A percentile compares a stretch with the other conserved stretches of the same genome.
Conservation (phyloP, 1,140 invertebrate genomes). For the Lasaia peninsularis region DNA sequence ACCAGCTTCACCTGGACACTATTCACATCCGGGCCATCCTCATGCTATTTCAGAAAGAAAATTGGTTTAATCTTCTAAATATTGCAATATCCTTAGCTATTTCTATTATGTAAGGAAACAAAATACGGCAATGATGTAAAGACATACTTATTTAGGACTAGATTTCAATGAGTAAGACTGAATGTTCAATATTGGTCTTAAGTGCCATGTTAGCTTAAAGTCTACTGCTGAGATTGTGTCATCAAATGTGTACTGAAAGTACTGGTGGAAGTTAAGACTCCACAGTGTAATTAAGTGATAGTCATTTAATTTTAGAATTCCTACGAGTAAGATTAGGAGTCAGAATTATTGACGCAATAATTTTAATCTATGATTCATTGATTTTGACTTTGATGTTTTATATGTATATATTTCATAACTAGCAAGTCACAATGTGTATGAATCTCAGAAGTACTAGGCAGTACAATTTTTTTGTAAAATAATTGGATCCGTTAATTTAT, state of each 20-base stretch:
- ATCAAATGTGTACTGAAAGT: neutral
- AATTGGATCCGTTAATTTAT: conserved; percentile 12
- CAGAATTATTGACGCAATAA: neutral
- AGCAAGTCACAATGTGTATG: conserved; percentile 7
- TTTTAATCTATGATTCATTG: neutral
- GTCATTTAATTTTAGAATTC: conserved; percentile 1
- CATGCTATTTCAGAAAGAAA: conserved; percentile 62
- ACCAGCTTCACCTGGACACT: conserved; percentile 69
- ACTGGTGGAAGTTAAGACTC: neutral
- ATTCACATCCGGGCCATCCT: conserved; percentile 62
- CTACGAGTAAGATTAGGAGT: neutral
- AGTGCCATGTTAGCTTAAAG: conserved; percentile 69
- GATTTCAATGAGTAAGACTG: conserved; percentile 56
- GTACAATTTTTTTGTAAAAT: conserved; percentile 16
- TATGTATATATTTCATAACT: conserved; percentile 3
- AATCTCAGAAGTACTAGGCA: conserved; percentile 18
- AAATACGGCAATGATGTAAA: neutral
- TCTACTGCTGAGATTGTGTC: neutral
- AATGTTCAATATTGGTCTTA: conserved; percentile 64
- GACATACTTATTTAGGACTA: conserved; percentile 30
- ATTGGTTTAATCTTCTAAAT: conserved; percentile 45
- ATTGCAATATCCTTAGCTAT: conserved; percentile 10
- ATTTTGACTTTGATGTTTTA: conserved; percentile 1
- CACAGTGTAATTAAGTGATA: neutral
- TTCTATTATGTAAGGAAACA: neutral